Conservation (phyloP, 2,888 invertebrate species). For the Himalopsyche tibetana region DNA sequence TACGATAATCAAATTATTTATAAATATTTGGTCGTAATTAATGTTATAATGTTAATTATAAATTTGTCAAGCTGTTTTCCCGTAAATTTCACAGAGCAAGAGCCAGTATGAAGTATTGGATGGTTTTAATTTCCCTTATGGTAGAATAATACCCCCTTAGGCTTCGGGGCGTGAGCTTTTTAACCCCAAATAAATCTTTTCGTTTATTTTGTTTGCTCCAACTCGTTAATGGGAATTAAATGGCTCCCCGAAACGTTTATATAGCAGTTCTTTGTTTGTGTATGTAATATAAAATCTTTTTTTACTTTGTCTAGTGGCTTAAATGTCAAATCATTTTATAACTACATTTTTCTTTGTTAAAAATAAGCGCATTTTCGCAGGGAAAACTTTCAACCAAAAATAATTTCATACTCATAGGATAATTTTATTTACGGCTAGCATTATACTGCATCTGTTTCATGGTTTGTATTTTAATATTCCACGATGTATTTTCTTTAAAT, state of each 20-base stretch:
- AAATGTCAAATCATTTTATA: no score
- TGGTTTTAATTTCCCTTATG: conserved; percentile 40
- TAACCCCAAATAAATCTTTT: conserved; percentile 45
- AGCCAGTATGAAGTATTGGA: conserved; percentile 32
- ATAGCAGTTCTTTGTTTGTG: conserved; percentile 24
- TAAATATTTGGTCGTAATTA: background rate
- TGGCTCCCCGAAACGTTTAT: conserved; percentile 38
- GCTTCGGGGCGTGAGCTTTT: conserved; percentile 42
- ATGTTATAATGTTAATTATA: background rate
- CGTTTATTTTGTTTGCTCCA: conserved; percentile 40
- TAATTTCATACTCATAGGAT: no score
- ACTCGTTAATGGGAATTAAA: conserved; percentile 39
- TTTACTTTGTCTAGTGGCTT: background rate
- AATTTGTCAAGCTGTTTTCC: background rate
- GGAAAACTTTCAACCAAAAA: no score
- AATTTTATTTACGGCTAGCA: no score
- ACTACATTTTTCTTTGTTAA: no score
- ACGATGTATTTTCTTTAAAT: no score
- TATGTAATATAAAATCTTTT: background rate
- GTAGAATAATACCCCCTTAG: conserved; percentile 34
- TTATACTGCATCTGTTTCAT: no score
- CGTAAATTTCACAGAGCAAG: background rate
- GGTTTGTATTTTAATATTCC: no score
- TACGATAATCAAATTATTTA: no score
- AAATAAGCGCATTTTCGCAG: no score